phyloP scores from a whole-genome alignment of 2,113 vertebrate genomes.

The Astur gentilis region DNA sequence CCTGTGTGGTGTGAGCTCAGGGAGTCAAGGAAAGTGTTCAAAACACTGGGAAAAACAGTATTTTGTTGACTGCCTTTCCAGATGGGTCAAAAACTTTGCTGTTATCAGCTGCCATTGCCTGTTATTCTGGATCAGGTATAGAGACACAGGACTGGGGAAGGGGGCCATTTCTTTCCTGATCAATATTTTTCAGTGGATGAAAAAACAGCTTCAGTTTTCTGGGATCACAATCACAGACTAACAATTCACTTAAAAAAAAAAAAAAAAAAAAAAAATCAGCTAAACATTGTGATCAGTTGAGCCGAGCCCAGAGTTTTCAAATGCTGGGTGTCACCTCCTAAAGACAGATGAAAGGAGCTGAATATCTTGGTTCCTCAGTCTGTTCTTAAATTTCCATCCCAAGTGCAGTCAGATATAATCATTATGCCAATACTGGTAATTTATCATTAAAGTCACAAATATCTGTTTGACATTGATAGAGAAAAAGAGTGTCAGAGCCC shows the following conservation, averaged over 20 bases:
- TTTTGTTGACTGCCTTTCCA: neutral
- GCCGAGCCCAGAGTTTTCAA: neutral
- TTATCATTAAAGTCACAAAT: constrained; percentile 42
- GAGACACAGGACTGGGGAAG: neutral
- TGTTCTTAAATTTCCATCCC: constrained; percentile 11
- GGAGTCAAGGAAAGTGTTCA: neutral
- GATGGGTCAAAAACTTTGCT: neutral
- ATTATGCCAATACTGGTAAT: constrained; percentile 23
- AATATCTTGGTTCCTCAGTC: neutral
- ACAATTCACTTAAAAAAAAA: neutral
- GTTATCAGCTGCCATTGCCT: neutral
- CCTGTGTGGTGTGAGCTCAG: accelerated
- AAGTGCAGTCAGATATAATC: neutral
- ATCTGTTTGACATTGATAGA: neutral
- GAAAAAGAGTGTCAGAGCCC: constrained; percentile 20
- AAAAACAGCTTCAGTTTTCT: neutral
- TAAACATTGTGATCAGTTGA: neutral
- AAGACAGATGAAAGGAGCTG: neutral
- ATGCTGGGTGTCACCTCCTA: neutral
- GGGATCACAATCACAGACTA: neutral
- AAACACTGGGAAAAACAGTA: neutral
- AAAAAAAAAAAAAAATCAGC: neutral
- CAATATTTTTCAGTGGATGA: neutral
- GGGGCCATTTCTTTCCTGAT: neutral
- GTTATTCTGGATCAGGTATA: neutral